phyloP scores from a whole-genome alignment of 2,113 vertebrate species.

The Equus przewalskii region DNA sequence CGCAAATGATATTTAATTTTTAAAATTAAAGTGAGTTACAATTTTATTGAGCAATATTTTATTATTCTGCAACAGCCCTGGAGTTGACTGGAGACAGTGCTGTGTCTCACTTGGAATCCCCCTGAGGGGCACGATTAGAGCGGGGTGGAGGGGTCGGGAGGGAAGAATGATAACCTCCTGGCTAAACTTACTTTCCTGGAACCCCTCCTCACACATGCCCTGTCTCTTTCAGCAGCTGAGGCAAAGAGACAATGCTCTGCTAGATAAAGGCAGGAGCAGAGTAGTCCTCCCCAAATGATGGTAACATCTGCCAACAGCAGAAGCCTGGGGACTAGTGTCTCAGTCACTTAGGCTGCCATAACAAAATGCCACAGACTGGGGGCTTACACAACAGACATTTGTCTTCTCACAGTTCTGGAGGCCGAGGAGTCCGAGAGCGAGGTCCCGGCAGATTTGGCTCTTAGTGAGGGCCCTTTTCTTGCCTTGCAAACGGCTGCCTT shows the following conservation, averaged over 20 bases:
- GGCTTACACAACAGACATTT: not conserved
- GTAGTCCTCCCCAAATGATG: not conserved
- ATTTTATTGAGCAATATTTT: not conserved
- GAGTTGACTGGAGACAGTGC: not conserved
- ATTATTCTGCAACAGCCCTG: not conserved
- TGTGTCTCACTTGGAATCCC: not conserved
- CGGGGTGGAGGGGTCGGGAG: not conserved
- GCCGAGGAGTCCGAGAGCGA: not conserved
- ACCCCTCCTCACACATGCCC: not conserved
- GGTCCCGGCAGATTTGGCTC: not conserved
- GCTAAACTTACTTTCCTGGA: not conserved
- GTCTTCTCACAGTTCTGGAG: not conserved
- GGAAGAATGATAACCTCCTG: not conserved
- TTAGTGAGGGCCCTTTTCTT: not conserved
- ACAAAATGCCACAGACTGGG: not conserved
- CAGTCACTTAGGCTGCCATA: not conserved
- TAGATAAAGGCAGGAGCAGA: not conserved
- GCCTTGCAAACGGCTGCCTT: not conserved
- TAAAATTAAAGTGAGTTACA: not conserved
- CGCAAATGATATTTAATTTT: not conserved
- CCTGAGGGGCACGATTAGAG: not conserved
- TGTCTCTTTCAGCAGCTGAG: not conserved
- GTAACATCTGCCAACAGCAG: not conserved
- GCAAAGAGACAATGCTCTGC: not conserved
- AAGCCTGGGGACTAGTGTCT: not conserved